Evolutionary conservation across 2,888 invertebrate genomes (phyloP), one percentile per base, ranked within the genome.

Genomic region (Hyposoter didymator): DNA sequence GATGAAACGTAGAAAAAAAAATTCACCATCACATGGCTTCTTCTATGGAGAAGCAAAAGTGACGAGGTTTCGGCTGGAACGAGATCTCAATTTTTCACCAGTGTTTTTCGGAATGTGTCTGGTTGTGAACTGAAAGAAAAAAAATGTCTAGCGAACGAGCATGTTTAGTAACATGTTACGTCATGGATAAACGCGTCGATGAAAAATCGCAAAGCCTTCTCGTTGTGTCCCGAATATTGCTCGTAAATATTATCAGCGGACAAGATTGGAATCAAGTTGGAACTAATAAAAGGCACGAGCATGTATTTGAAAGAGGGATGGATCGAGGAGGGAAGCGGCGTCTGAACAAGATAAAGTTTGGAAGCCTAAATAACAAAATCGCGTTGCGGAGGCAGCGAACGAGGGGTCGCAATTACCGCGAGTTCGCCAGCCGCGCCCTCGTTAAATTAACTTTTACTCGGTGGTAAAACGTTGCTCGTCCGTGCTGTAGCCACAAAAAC

Each of bases 381-480:
- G 55, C 17, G 55, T 74, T 28, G 39, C 19, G n/a, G 19, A 43
- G 19, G 8, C 39, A 17, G 45, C 32, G n/a, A 75, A 47, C 35
- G 45, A 62, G 59, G 32, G 22, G 10, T 14, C 3, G 75, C 49
- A 75, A 75, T 75, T 72, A 72, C 62, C 32, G 49, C 39, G 19
- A 59, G n/a, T 43, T 59, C 62, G 62, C 19, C 39, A 52, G 10
- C 19, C 52, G 39, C 72, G 14, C 35, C 35, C 49, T 47, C 76
- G 64, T 64, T 75, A 49, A 75, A 49, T 64, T 32, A 64, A 75
- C 47, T 64, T 75, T 75, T 19, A 35, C 64, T n/a, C 55, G 49
- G 17, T 17, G 47, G 43, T 35, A 19, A 32, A 75, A 64, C 64
- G 64, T 32, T 52, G 28, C 22, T 35, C 47, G 22, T 43, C 17